phyloP scores from a whole-genome alignment of 2,113 vertebrate species.

The Etia nguti region DNA sequence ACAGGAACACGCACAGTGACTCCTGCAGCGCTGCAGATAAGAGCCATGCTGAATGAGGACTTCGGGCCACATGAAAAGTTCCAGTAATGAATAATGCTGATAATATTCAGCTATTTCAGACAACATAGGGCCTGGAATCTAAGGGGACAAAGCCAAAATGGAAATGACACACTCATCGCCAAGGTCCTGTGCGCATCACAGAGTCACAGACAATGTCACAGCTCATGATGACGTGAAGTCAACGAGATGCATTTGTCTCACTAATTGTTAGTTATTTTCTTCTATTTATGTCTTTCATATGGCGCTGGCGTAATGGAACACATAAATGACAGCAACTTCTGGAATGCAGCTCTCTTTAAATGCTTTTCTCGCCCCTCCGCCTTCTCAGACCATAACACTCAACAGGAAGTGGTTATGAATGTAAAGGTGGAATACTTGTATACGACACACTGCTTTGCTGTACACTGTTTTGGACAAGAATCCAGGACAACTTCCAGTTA shows the following conservation, averaged over 20 bases:
- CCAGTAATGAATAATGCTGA: conserved; percentile 8
- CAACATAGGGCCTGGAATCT: not conserved
- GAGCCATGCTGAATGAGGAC: conserved; percentile 38
- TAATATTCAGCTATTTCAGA: not conserved
- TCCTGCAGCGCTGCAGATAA: conserved; percentile 73
- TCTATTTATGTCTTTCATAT: not conserved
- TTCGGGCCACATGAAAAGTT: not conserved
- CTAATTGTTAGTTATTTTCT: not conserved
- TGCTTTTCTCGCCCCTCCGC: not conserved
- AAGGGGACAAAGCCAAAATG: not conserved
- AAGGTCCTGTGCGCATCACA: not conserved
- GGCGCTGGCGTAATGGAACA: conserved; percentile 33
- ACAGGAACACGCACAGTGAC: conserved; percentile 69
- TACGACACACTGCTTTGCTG: not conserved
- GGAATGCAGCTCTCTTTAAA: conserved; percentile 31
- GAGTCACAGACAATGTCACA: not conserved
- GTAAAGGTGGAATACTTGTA: not conserved
- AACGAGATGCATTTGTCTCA: not conserved
- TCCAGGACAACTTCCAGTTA: not conserved
- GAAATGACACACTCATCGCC: not conserved
- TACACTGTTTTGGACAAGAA: not conserved
- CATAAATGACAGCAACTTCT: not conserved
- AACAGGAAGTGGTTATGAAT: not conserved
- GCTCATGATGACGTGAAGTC: not conserved
- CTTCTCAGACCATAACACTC: not conserved